These are phyloP conservation scores for Ptychodera flava DNA, from an alignment of 35 echinoderm and acorn worm species.

Conservation along the genomic window DNA sequence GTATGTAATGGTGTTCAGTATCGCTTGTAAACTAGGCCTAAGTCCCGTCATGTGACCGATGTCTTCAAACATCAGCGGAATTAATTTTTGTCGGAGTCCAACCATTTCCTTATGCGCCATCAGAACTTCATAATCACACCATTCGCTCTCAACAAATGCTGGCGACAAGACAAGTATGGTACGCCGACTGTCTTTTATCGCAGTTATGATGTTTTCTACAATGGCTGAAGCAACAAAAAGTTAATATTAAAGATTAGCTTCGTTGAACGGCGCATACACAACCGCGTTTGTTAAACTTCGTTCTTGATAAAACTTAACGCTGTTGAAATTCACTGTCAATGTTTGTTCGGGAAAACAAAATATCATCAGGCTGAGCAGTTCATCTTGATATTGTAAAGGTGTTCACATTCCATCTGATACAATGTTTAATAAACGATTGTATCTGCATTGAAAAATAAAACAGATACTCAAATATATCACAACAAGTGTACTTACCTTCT, in stretches of 20 bases:
- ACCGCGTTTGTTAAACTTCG: too few species aligned
- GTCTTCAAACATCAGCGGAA: constrained; percentile 32
- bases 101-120: constrained; percentile 5
- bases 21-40: not conserved
- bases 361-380: too few species aligned
- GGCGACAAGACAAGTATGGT: constrained; percentile 23
- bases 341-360: too few species aligned
- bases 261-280: too few species aligned
- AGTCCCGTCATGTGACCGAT: not conserved
- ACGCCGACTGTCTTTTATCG: not conserved
- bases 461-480: too few species aligned
- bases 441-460: too few species aligned
- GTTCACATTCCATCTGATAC: too few species aligned
- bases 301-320: too few species aligned
- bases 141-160: constrained; percentile 27
- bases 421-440: too few species aligned
- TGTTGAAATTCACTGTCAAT: too few species aligned
- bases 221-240: constrained; percentile 8
- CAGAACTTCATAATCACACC: constrained; percentile 23
- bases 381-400: too few species aligned
- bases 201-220: constrained; percentile 19
- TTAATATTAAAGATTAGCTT: too few species aligned
- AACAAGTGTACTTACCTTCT: constrained; percentile 30
- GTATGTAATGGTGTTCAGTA: constrained; percentile 15
- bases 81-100: not conserved